phyloP scores from a whole-genome alignment of 1,140 invertebrate genomes.

The Hydropsyche tenuis region DNA sequence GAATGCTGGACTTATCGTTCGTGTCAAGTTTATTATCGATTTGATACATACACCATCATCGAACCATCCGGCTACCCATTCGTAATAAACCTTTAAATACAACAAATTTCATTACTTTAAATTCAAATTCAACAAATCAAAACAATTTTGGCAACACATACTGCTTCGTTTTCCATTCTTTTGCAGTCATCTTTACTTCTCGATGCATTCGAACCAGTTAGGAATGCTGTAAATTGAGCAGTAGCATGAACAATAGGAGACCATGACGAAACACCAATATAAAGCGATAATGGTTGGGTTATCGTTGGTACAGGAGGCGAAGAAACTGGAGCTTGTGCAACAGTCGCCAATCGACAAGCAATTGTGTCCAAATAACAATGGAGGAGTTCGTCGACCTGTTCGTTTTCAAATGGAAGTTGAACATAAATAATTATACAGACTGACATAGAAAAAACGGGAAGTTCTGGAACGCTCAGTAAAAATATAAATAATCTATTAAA shows the following conservation, averaged over 20 bases:
- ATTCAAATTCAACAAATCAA: background rate
- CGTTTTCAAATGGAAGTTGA: no score
- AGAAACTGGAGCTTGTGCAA: constrained; percentile 60
- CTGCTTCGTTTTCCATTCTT: constrained; percentile 48
- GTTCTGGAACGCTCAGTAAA: no score
- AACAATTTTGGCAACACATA: constrained; percentile 49
- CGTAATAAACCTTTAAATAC: constrained; percentile 60
- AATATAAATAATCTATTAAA: no score
- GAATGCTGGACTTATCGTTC: constrained; percentile 83
- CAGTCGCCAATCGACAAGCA: constrained; percentile 73
- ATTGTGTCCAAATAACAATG: constrained; percentile 79
- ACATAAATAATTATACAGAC: no score
- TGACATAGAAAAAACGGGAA: no score
- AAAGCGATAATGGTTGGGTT: constrained; percentile 58
- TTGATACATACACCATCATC: constrained; percentile 75
- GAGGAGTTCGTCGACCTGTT: constrained; percentile 74
- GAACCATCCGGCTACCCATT: constrained; percentile 68
- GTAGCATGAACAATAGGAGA: constrained; percentile 60
- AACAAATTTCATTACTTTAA: background rate
- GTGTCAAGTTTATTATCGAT: constrained; percentile 75
- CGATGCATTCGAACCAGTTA: constrained; percentile 61
- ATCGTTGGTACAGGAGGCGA: constrained; percentile 32
- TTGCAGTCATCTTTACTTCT: constrained; percentile 52
- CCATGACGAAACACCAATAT: constrained; percentile 65
- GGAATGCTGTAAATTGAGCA: constrained; percentile 65